Evolutionary conservation across 2,888 invertebrate genomes (phyloP).

Genomic region (Amblyjoppa fuscipennis): DNA sequence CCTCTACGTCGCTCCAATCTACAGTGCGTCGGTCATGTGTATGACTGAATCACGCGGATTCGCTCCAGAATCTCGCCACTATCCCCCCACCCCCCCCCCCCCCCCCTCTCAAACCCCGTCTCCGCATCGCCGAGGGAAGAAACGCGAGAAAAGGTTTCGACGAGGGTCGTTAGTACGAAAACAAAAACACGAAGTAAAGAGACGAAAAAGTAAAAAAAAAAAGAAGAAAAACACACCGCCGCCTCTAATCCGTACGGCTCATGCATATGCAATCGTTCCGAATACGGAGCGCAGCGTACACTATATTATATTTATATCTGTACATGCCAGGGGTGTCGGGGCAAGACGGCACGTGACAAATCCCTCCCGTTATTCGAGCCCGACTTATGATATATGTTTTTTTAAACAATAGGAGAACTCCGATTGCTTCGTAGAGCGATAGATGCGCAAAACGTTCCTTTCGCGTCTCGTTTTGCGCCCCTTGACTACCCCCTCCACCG

Average conservation of each 20-base stretch:
- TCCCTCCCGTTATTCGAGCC: not conserved
- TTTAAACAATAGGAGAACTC: not conserved
- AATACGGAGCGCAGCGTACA: conserved; percentile 26
- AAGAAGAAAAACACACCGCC: conserved; percentile 21
- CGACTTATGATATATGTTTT: not conserved
- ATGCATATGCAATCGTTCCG: conserved; percentile 51
- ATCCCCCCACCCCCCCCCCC: too few species aligned
- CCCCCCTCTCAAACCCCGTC: not conserved
- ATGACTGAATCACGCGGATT: conserved; percentile 41
- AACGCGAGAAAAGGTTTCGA: conserved; percentile 56
- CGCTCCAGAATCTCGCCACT: conserved; percentile 6
- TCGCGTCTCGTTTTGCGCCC: too few species aligned
- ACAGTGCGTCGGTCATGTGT: conserved; percentile 14
- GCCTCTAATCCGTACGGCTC: conserved; percentile 52
- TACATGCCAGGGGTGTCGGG: not conserved
- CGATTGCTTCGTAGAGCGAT: too few species aligned
- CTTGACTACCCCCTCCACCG: too few species aligned
- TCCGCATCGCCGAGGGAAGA: conserved; percentile 5
- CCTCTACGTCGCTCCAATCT: conserved; percentile 18
- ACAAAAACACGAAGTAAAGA: conserved; percentile 36
- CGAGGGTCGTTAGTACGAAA: conserved; percentile 58
- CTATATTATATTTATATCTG: not conserved
- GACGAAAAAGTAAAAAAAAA: conserved; percentile 7
- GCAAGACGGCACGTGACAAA: not conserved
- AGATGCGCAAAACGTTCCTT: too few species aligned